Conservation (phyloP, 2,797 vertebrate genomes). For the Propithecus deckenii region DNA sequence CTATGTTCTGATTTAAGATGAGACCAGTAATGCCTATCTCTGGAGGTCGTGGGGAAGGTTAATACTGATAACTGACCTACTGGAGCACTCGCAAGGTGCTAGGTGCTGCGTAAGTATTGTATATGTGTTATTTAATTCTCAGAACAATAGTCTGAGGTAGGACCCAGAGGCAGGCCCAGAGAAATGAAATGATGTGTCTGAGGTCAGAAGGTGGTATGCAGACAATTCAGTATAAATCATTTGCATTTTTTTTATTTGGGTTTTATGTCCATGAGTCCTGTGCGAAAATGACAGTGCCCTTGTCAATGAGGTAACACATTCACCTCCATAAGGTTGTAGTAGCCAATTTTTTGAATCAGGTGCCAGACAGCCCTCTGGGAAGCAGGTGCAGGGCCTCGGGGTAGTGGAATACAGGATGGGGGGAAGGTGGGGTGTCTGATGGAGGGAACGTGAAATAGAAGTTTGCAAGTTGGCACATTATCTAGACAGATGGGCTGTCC, state of each 20-base stretch:
- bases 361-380: no score
- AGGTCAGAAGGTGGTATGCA: background rate
- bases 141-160: background rate
- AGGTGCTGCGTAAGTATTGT: background rate
- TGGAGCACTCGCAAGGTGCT: background rate
- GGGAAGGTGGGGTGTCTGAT: background rate
- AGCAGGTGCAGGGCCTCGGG: background rate
- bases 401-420: background rate
- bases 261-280: background rate
- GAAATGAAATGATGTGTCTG: background rate
- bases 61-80: background rate
- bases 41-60: background rate
- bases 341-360: background rate
- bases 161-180: background rate
- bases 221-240: background rate
- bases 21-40: background rate
- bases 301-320: background rate
- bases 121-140: background rate
- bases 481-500: background rate
- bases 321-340: accelerated
- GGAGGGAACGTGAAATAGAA: background rate
- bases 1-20: background rate
- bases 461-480: background rate
- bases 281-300: background rate
- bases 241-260: background rate